These are phyloP conservation scores for Otolemur garnettii DNA, from an alignment of 2,113 vertebrate species.

Conservation along the genomic window DNA sequence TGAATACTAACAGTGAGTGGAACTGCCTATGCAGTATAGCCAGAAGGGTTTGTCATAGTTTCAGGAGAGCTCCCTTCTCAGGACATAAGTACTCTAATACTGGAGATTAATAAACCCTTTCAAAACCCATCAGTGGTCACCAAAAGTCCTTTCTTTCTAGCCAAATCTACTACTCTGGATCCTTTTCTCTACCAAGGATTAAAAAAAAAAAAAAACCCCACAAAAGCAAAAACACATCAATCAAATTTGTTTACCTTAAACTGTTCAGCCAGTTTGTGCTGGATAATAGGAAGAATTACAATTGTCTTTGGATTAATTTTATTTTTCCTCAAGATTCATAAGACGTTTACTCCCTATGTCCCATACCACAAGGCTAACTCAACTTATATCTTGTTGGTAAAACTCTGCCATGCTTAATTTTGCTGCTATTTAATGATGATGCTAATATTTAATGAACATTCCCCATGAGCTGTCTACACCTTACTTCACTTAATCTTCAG, in stretches of 20 bases:
- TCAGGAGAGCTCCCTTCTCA: slow-evolving; percentile 22
- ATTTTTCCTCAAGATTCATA: neutral
- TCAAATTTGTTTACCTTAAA: neutral
- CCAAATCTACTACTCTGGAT: slow-evolving; percentile 7
- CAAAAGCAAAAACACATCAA: neutral
- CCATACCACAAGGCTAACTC: neutral
- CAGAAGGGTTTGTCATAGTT: neutral
- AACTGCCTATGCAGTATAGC: slow-evolving; percentile 15
- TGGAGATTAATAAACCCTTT: slow-evolving; percentile 55
- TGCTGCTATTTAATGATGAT: neutral
- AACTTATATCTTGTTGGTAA: neutral
- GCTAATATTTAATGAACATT: neutral
- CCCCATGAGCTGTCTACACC: neutral
- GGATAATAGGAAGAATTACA: neutral
- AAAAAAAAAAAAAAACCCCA: slow-evolving; percentile 19
- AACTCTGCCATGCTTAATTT: neutral
- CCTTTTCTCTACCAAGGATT: slow-evolving; percentile 33
- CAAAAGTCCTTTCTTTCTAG: neutral
- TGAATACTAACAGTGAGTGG: slow-evolving; percentile 26
- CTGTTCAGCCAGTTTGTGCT: neutral
- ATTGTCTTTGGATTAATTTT: neutral
- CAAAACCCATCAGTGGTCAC: neutral
- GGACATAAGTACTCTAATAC: slow-evolving; percentile 46
- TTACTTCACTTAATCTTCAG: neutral
- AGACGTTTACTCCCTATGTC: neutral